A percentile compares a stretch with the other conserved stretches of the same genome.
These are phyloP conservation scores for Synergus gifuensis DNA, from an alignment of 2,888 invertebrate species.

Conservation along the genomic window DNA sequence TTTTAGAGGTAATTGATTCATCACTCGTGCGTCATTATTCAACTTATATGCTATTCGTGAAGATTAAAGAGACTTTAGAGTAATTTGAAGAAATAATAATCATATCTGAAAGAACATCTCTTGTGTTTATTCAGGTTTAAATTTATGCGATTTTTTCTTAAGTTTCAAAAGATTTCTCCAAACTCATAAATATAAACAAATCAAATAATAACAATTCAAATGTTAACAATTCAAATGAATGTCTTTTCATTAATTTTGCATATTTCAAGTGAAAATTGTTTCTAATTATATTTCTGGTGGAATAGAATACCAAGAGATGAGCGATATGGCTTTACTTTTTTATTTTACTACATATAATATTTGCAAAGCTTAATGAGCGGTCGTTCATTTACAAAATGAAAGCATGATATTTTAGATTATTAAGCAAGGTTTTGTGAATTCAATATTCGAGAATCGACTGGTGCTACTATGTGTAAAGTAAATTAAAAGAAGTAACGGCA, in stretches of 20 bases:
- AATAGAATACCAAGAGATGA: neutral
- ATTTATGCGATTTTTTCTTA: neutral
- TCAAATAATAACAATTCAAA: neutral
- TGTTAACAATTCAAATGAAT: neutral
- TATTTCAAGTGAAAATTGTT: neutral
- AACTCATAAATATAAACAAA: neutral
- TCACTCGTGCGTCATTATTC: slow-evolving; percentile 5
- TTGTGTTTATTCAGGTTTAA: neutral
- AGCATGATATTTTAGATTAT: neutral
- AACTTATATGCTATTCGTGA: neutral
- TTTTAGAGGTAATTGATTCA: neutral
- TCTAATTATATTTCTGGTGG: neutral
- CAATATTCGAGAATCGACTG: no score
- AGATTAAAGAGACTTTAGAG: neutral
- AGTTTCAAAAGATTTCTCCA: neutral
- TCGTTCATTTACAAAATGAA: slow-evolving; percentile 2
- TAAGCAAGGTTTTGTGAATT: neutral
- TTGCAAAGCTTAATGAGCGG: neutral
- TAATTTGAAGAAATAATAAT: neutral
- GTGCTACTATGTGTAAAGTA: no score
- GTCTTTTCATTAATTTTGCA: neutral
- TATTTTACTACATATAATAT: neutral
- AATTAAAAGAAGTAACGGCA: no score
- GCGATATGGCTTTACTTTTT: neutral
- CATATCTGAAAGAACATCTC: neutral